phyloP scores from a whole-genome alignment of 2,113 vertebrate species.

The Crotalus horridus region DNA sequence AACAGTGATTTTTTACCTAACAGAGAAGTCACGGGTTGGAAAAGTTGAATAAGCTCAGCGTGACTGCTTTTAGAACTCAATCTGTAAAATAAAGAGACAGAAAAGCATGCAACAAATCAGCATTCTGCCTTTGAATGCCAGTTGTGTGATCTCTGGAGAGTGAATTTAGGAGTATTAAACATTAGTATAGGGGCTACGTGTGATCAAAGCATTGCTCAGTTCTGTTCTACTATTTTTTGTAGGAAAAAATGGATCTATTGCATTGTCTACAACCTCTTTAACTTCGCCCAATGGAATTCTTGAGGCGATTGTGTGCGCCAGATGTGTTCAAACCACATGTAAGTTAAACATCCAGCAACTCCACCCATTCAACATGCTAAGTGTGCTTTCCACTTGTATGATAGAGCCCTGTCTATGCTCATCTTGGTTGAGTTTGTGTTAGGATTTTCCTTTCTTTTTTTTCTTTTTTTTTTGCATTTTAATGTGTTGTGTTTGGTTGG shows the following conservation, averaged over 20 bases:
- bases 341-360: neutral
- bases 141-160: neutral
- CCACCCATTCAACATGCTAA: neutral
- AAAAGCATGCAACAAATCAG: neutral
- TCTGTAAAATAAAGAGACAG: neutral
- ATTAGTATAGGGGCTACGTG: neutral
- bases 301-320: neutral
- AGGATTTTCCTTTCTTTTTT: neutral
- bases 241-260: neutral
- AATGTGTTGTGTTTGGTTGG: neutral
- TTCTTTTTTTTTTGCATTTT: neutral
- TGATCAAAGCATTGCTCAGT: neutral
- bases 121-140: neutral
- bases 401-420: neutral
- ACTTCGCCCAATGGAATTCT: neutral
- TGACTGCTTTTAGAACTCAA: neutral
- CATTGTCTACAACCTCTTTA: neutral
- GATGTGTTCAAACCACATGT: neutral
- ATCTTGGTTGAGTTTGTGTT: neutral
- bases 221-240: neutral
- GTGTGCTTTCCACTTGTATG: neutral
- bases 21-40: neutral
- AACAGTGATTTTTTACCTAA: neutral
- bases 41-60: neutral
- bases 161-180: neutral